Evolutionary conservation across 2,888 invertebrate species (phyloP).

Genomic region (Dexiosoma caninum): DNA sequence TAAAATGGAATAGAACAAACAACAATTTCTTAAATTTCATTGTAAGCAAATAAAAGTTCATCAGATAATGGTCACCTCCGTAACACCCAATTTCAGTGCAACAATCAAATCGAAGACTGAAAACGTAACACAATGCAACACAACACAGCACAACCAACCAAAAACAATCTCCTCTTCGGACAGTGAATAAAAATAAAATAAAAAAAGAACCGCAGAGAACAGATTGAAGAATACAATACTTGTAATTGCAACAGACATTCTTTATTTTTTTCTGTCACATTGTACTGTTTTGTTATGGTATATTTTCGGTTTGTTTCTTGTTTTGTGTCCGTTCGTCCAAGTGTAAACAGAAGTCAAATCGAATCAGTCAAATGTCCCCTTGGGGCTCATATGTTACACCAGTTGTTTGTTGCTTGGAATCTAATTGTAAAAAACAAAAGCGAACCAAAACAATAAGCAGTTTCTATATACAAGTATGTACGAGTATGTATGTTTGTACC

Average conservation of each 20-base stretch:
- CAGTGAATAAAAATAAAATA: conserved; percentile 9
- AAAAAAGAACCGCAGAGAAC: conserved; percentile 4
- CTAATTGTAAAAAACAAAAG: conserved; percentile 31
- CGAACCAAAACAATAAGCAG: conserved; percentile 12
- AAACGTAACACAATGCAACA: background rate
- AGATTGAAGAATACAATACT: conserved; percentile 13
- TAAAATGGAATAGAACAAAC: background rate
- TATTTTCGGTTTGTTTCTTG: background rate
- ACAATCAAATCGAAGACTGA: conserved; percentile 26
- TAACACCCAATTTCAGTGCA: conserved; percentile 57
- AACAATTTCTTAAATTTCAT: conserved; percentile 55
- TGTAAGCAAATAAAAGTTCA: conserved; percentile 62
- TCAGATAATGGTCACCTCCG: conserved; percentile 59
- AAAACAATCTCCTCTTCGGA: too few relatives aligned
- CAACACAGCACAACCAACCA: too few relatives aligned
- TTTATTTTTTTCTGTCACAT: conserved; percentile 1
- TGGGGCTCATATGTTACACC: conserved; percentile 62
- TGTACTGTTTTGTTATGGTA: background rate
- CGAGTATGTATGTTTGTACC: too few relatives aligned
- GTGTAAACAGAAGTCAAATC: conserved; percentile 66
- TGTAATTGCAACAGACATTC: conserved; percentile 4
- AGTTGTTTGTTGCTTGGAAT: conserved; percentile 47
- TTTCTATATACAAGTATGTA: background rate
- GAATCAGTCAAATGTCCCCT: conserved; percentile 65
- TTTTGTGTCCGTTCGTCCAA: conserved; percentile 35